phyloP scores from a whole-genome alignment of 2,113 vertebrate species.

The Dolichallabes microphthalmus region DNA sequence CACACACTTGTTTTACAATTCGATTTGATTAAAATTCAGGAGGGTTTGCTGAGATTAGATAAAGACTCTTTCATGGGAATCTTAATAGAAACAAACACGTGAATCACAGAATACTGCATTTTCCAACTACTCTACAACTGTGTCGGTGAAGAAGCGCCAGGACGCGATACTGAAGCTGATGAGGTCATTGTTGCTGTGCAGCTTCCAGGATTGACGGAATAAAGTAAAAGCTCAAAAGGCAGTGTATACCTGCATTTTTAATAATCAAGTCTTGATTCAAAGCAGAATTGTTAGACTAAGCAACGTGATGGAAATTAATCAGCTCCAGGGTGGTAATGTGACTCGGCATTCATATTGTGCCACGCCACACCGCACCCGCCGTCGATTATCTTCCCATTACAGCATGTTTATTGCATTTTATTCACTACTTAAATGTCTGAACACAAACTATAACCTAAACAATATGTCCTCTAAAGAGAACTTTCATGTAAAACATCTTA shows the following conservation, averaged over 20 bases:
- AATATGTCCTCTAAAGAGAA: constrained; percentile 9
- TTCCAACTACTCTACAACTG: background rate
- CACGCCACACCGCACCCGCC: background rate
- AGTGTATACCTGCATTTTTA: background rate
- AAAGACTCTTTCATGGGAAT: background rate
- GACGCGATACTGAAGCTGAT: background rate
- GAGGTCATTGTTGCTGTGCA: background rate
- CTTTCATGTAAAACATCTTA: constrained; percentile 32
- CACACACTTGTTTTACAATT: background rate
- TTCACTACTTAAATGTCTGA: background rate
- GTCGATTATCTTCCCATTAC: background rate
- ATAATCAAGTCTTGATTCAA: background rate
- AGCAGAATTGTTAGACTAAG: background rate
- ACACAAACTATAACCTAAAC: constrained; percentile 18
- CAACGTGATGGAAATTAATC: background rate
- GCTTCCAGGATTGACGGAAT: background rate
- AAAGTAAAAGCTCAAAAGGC: background rate
- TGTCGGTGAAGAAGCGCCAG: background rate
- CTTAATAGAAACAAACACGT: background rate
- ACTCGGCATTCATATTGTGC: background rate
- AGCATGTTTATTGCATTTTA: constrained; percentile 5
- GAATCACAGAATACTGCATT: background rate
- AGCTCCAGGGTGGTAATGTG: background rate
- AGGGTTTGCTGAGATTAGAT: background rate
- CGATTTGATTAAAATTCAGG: background rate